Percentiles rank a stretch among this genome's conserved stretches.
Conservation (phyloP, 2,113 vertebrate genomes). For the Alligator mississippiensis region DNA sequence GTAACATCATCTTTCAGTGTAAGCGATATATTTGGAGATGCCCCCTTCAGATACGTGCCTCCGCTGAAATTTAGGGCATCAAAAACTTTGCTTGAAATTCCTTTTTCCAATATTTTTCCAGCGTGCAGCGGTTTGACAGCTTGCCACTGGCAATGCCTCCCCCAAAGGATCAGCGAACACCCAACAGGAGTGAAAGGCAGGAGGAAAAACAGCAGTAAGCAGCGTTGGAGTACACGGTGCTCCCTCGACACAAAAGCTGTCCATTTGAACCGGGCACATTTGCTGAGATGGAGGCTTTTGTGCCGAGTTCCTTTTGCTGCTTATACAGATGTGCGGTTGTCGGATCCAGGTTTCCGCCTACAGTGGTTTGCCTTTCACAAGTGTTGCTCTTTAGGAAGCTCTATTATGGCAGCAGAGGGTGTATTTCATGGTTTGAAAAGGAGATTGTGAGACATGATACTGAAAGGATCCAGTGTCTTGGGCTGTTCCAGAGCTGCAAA, state of each 20-base stretch:
- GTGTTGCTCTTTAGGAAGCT: constrained; percentile 10
- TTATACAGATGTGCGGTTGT: neutral
- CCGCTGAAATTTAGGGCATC: neutral
- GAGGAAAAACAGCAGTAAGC: neutral
- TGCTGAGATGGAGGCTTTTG: neutral
- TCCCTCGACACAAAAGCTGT: neutral
- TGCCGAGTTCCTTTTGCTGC: neutral
- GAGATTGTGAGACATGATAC: neutral
- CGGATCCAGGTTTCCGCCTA: neutral
- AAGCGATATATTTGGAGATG: constrained; percentile 3
- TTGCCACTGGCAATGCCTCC: neutral
- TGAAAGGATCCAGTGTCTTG: neutral
- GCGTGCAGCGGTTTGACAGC: neutral
- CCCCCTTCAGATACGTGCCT: constrained; percentile 5
- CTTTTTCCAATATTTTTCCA: neutral
- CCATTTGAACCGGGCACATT: neutral
- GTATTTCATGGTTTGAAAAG: neutral
- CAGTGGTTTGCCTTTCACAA: neutral
- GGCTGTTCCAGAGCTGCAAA: neutral
- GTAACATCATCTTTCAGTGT: constrained; percentile 53
- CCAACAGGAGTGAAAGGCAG: neutral
- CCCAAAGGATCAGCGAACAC: neutral
- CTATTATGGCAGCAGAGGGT: neutral
- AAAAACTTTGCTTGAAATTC: neutral
- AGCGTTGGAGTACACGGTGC: neutral